Conservation (phyloP, 2,888 invertebrate species). For the Zelleria hepariella region DNA sequence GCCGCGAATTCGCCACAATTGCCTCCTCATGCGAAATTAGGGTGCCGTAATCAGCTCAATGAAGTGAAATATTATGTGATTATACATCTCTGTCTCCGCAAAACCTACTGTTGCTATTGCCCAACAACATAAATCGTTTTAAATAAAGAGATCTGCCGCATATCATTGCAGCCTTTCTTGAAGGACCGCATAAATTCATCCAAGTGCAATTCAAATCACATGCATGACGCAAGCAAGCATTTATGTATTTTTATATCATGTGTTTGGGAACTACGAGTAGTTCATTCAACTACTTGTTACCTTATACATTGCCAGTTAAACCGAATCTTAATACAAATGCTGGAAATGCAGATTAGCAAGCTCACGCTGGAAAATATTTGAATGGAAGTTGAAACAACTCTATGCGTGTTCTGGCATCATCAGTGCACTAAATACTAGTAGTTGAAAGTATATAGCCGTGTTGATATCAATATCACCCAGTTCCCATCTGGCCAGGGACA, state of each 20-base stretch:
- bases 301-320: too few relatives aligned
- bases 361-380: too few relatives aligned
- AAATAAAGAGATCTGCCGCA: background rate
- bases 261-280: too few relatives aligned
- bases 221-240: conserved; percentile 9
- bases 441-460: too few relatives aligned
- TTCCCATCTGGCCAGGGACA: conserved; percentile 35
- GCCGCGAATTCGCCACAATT: conserved; percentile 58
- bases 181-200: conserved; percentile 22
- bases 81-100: conserved; percentile 30
- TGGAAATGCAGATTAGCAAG: too few relatives aligned
- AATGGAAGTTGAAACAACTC: too few relatives aligned
- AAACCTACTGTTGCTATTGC: too few relatives aligned
- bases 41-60: conserved; percentile 38
- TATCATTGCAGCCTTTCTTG: conserved; percentile 18
- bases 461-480: conserved; percentile 32
- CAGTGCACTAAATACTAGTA: background rate
- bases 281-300: too few relatives aligned
- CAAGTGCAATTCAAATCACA: conserved; percentile 24
- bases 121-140: background rate
- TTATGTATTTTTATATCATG: background rate
- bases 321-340: too few relatives aligned
- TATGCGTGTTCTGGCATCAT: background rate
- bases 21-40: conserved; percentile 40
- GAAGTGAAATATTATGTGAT: conserved; percentile 54